Conservation (phyloP, 2,113 vertebrate species). For the Thermophis baileyi region DNA sequence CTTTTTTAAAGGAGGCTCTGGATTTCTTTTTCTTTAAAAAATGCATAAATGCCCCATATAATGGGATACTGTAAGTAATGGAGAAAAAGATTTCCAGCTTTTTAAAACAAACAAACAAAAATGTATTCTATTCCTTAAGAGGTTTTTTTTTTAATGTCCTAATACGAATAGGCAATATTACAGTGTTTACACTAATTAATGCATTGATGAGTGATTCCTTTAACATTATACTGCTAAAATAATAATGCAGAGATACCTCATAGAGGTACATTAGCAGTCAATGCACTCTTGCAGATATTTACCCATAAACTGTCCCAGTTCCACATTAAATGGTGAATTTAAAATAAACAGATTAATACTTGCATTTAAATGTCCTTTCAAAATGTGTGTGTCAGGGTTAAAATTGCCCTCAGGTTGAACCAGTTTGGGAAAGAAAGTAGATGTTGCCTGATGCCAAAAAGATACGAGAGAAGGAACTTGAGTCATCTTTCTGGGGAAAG, state of each 20-base stretch:
- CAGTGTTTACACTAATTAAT: background rate
- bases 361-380: background rate
- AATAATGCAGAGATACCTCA: background rate
- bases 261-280: background rate
- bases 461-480: background rate
- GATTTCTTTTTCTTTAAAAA: background rate
- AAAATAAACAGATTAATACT: background rate
- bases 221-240: background rate
- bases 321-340: background rate
- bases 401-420: background rate
- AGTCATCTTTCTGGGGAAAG: background rate
- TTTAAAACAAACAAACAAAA: background rate
- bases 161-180: background rate
- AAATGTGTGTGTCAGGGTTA: background rate
- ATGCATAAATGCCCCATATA: background rate
- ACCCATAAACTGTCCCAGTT: background rate
- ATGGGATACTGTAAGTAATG: background rate
- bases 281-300: background rate
- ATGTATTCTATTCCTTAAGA: too few species aligned
- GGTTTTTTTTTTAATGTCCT: background rate
- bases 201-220: background rate
- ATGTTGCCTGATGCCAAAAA: background rate
- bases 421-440: background rate
- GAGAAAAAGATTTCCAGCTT: background rate
- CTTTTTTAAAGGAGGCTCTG: background rate